These are phyloP conservation scores for Spheniscus mendiculus DNA, from an alignment of 2,113 vertebrate genomes.

Conservation along the genomic window DNA sequence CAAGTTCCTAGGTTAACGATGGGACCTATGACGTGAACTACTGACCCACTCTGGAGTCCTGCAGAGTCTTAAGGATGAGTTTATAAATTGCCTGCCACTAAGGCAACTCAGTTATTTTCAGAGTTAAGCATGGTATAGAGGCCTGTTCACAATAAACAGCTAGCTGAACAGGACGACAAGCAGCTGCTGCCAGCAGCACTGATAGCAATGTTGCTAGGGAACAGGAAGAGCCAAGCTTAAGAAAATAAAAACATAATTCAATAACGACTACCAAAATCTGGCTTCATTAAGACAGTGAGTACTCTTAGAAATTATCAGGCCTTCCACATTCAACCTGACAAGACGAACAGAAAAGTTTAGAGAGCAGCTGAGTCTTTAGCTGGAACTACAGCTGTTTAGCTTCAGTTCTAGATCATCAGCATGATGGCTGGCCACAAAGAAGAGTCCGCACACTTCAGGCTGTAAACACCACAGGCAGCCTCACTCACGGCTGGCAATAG, in stretches of 20 bases:
- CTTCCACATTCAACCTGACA: neutral
- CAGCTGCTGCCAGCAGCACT: neutral
- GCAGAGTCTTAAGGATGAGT: neutral
- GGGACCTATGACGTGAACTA: neutral
- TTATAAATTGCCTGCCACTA: neutral
- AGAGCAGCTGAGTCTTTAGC: neutral
- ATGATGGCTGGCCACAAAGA: neutral
- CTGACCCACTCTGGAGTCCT: neutral
- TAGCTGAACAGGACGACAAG: neutral
- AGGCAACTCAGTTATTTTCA: neutral
- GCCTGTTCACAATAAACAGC: neutral
- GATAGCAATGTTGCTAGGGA: neutral
- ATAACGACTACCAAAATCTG: neutral
- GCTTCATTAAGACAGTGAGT: neutral
- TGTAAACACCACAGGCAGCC: neutral
- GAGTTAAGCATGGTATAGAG: neutral
- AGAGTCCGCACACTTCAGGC: neutral
- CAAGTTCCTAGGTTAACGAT: neutral
- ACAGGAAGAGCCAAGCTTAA: neutral
- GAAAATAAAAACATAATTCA: neutral
- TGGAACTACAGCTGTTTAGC: neutral
- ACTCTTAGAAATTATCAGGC: neutral
- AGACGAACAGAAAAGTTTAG: neutral
- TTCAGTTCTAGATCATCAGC: neutral
- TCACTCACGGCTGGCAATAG: fast-evolving